Evolutionary conservation across 2,797 vertebrate genomes (phyloP), one percentile per base, ranked within the genome.

Genomic region (Labeo calbasu): DNA sequence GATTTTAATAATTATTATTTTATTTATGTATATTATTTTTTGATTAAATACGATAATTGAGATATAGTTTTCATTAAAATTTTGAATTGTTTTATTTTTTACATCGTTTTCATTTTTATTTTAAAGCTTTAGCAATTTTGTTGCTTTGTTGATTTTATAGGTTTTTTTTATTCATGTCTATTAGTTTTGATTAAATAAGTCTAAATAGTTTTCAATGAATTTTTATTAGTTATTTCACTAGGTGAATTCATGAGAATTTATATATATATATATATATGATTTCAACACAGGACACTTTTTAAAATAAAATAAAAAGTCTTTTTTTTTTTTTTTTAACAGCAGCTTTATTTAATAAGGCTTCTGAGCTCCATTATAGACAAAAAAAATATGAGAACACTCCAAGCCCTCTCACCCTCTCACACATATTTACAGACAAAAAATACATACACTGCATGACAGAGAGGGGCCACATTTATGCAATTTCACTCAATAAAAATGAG

Each of bases 341-440:
- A 88, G 85, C 87, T 88, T 87, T 87, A 87, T 85, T 88, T n/a
- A 87, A 85, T 87, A 85, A 88, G 77, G 85, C 85, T 77, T 88
- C 77, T 17, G 46, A 72, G 25, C 82, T 80, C 63, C 25, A 28
- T 82, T 77, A 82, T 43, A 82, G 25, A 76, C 17, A 28, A 68
- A 84, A 4, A 11, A 46, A 71, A 72, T n/a, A 14, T 19, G 0
- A 83, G 61, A 76, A 81, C 59, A 72, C 19, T 63, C 12, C 12
- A 65, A 79, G 57, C 28, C 73, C 63, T 84, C 73, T 77, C 82
- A 72, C 55, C 15, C 46, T 43, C 66, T 25, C 70, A 53, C 53
- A 83, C 28, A 32, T 81, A 83, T 77, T 66, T 77, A 88, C 85
- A 86, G 55, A 53, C 63, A 69, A 72, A 66, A 43, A 40, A 55